Base-by-base conservation (phyloP, 1,140 invertebrate genomes). In the Platorchestia sp. region DNA sequence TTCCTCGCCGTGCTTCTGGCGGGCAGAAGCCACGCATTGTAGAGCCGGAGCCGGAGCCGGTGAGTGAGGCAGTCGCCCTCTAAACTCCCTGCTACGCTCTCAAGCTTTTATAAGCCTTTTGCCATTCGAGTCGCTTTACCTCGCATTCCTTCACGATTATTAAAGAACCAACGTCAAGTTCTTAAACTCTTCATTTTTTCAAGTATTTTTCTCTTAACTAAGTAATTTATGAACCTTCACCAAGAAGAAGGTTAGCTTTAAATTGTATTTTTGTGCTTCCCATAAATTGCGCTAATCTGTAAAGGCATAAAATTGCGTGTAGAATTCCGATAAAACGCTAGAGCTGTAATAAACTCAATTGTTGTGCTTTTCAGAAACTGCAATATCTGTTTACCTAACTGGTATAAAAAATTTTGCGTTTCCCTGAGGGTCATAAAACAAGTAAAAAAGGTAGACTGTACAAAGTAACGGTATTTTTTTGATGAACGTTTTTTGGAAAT, bases 1-100 rank as follows among this genome's bases (percentile, higher is more conserved):
- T 93, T 44, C 91, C 91, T 44, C 91, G 91, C 91, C 91, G 91
- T 93, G 41, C 91, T 45, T 93, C 91, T 45, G 91, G 43, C 44
- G 91, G 44, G 44, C 91, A 93, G 91, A 93, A 93, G 47, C 91
- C 91, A 93, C 91, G 91, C 91, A 93, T 93, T 93, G 91, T 93
- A 93, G 91, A 93, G 40, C 91, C 91, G 91, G 91, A 93, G 40
- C 91, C 91, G 43, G 7, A 93, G 45, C 91, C 91, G 91, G 91
- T 93, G 91, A 93, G 91, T 93, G 36, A 27, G 41, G 45, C 14
- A 3, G 10, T 40, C 91, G 43, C 19, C 36, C 43, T 93, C 41
- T 93, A 93, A 93, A 93, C 44, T 10, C 91, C 91, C 91, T 44
- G 91, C 91, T 93, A 45, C 6, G 91, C 91, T 93, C 91, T 93